Evolutionary conservation across 2,888 invertebrate species (phyloP).

Genomic region (Gymnocheta viridis): DNA sequence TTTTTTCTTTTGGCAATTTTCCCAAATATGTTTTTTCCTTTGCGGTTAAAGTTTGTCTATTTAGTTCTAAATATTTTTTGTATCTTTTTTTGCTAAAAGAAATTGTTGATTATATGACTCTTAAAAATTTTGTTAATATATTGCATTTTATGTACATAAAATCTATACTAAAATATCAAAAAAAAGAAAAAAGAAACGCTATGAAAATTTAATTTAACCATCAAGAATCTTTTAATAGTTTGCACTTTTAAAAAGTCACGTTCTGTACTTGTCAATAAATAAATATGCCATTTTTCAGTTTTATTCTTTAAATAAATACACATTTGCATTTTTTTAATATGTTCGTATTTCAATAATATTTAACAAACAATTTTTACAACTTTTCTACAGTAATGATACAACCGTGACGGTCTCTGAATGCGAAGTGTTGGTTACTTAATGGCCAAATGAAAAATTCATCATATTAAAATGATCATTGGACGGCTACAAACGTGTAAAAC

Average conservation of each 20-base stretch:
- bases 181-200: no score
- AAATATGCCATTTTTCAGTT: not conserved
- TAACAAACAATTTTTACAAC: no score
- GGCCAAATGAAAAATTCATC: slow-evolving; percentile 31
- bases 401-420: not conserved
- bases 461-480: slow-evolving; percentile 6
- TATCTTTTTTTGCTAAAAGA: not conserved
- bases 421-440: not conserved
- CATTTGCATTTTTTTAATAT: not conserved
- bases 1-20: slow-evolving; percentile 29
- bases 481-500: not conserved
- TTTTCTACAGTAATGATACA: not conserved
- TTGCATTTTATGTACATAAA: not conserved
- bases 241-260: slow-evolving; percentile 38
- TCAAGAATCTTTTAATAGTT: slow-evolving; percentile 37
- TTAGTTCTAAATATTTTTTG: no score
- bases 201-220: not conserved
- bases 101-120: slow-evolving; percentile 15
- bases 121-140: not conserved
- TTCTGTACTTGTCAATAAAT: slow-evolving; percentile 13
- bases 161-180: no score
- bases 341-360: not conserved
- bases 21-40: not conserved
- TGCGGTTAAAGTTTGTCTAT: not conserved
- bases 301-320: no score